phyloP scores from a whole-genome alignment of 2,888 invertebrate species.

The Blomia tropicalis region DNA sequence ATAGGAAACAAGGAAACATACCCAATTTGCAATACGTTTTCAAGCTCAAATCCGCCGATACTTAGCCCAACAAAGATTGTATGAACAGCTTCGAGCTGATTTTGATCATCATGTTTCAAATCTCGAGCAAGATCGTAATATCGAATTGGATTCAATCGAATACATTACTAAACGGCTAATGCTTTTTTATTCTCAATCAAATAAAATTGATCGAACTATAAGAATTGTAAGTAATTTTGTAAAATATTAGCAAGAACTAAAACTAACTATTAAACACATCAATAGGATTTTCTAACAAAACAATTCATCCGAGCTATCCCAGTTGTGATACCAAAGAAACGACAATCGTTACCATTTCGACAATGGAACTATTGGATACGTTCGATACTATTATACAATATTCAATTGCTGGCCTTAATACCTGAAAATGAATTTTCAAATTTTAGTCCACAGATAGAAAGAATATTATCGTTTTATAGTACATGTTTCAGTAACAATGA shows the following conservation, averaged over 20 bases:
- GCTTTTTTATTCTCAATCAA: conserved; percentile 55
- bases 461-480: not conserved
- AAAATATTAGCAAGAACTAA: no score
- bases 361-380: conserved; percentile 4
- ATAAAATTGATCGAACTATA: conserved; percentile 52
- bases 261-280: no score
- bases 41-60: conserved; percentile 22
- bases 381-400: not conserved
- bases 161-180: conserved; percentile 50
- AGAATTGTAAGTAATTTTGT: not conserved
- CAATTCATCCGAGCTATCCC: no score
- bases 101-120: not conserved
- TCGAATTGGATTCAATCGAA: conserved; percentile 38
- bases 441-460: not conserved
- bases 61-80: not conserved
- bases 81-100: not conserved
- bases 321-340: not conserved
- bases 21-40: conserved; percentile 22
- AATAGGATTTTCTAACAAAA: no score
- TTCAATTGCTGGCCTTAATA: not conserved
- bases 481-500: not conserved
- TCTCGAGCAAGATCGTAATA: not conserved
- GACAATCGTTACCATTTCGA: not conserved
- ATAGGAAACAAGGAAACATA: conserved; percentile 19
- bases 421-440: not conserved